Evolutionary conservation across 1,140 invertebrate genomes (phyloP).

Genomic region (Ceratina japonica): DNA sequence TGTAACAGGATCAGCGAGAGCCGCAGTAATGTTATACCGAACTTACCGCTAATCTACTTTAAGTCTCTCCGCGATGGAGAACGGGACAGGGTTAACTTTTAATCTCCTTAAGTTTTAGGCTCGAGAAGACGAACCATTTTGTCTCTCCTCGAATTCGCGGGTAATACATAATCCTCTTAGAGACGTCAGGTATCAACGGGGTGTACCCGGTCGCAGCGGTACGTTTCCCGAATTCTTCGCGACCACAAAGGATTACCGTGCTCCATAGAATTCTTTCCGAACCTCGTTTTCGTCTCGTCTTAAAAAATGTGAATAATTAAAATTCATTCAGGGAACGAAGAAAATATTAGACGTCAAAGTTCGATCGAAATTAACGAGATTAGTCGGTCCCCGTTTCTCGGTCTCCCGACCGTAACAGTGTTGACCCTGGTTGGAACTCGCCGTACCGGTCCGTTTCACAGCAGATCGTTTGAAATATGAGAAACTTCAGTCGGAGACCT

Average conservation of each 20-base stretch:
- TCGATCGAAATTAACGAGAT: not conserved
- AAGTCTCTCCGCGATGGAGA: conserved; percentile 49
- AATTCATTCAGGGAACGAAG: too few relatives aligned
- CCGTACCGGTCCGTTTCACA: conserved; percentile 39
- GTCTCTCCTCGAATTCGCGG: conserved; percentile 63
- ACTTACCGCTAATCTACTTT: conserved; percentile 74
- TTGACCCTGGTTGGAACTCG: conserved; percentile 19
- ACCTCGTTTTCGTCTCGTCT: too few relatives aligned
- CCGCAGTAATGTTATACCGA: conserved; percentile 74
- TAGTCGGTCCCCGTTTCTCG: not conserved
- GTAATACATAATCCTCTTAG: conserved; percentile 73
- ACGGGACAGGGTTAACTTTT: conserved; percentile 71
- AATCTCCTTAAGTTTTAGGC: conserved; percentile 75
- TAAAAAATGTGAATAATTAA: too few relatives aligned
- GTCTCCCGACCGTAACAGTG: not conserved
- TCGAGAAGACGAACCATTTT: conserved; percentile 67
- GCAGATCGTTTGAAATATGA: conserved; percentile 54
- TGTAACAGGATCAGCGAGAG: conserved; percentile 75
- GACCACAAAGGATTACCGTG: not conserved
- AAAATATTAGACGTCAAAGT: not conserved
- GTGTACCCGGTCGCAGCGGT: conserved; percentile 9
- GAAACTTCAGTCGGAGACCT: conserved; percentile 40
- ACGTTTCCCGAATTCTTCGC: conserved; percentile 14
- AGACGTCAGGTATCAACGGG: conserved; percentile 68
- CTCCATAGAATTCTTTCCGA: not conserved